Percentiles rank a stretch among this genome's conserved stretches.
These are phyloP conservation scores for Arion vulgaris DNA, from an alignment of 1,140 invertebrate species.

Conservation along the genomic window DNA sequence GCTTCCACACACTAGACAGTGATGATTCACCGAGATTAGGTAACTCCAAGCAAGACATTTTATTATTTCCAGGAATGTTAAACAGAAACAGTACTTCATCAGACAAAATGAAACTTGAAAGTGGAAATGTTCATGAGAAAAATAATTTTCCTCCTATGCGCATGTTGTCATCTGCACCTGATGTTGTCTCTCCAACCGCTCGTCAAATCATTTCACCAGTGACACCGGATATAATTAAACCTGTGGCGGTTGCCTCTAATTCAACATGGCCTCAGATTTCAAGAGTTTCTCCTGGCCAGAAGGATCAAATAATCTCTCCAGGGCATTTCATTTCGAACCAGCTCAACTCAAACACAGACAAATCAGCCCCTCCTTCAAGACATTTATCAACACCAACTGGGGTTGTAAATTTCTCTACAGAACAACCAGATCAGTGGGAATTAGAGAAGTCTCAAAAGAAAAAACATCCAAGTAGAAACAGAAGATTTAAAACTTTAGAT, in stretches of 20 bases:
- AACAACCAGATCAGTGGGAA: background rate
- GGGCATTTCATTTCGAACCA: background rate
- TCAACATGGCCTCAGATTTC: slow-evolving; percentile 5
- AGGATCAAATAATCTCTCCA: background rate
- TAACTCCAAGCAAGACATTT: background rate
- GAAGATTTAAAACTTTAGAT: background rate
- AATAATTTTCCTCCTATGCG: background rate
- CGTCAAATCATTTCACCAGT: too few species aligned
- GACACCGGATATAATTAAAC: too few species aligned
- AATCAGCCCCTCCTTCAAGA: background rate
- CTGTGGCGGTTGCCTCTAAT: background rate
- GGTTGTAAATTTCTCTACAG: background rate
- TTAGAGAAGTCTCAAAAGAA: background rate
- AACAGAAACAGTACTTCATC: background rate
- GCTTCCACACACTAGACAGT: background rate
- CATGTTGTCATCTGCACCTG: background rate
- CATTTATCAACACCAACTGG: background rate
- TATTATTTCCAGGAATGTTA: background rate
- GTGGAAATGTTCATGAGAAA: background rate
- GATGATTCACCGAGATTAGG: background rate
- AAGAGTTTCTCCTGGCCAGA: background rate
- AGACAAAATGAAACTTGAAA: background rate
- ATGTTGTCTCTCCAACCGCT: background rate
- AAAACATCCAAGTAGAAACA: background rate
- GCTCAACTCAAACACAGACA: background rate